Evolutionary conservation across 1,140 invertebrate genomes (phyloP), one percentile per base, ranked within the genome.

Genomic region (Neoseiulus cucumeris): DNA sequence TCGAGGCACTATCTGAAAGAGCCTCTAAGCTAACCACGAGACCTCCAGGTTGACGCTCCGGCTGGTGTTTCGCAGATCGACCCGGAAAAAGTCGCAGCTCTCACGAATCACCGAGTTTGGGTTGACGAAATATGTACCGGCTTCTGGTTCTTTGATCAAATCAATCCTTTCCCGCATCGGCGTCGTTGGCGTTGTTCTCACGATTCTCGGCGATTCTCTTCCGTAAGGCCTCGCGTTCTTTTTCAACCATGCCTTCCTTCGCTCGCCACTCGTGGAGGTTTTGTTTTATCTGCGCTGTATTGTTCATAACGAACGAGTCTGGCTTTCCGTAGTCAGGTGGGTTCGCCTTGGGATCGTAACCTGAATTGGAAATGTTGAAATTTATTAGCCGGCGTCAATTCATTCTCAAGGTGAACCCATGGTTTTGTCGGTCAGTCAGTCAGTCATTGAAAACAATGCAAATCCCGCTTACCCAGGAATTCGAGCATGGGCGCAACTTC

Each of bases 331-430:
- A 98, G 73, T 85, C 82, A 42, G 93, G 93, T 64, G 91, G 91
- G 81, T 94, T 94, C 70, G 85, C 86, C 73, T 86, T 84, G 29
- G 91, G 91, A 81, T 95, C 89, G 77, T 96, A 97, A 64, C 92
- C 51, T 59, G 22, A 25, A 59, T 29, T 6, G 28, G 28, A 22
- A 59, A 25, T 59, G 17, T 6, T 25, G 33, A 9, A 9, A 9
- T n/a, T n/a, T n/a, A n/a, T n/a, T n/a, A 39, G 33, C 9, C 9
- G 9, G 33, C 4, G 4, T 39, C 33, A 6, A 39, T 39, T 39
- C 33, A 39, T n/a, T n/a, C n/a, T n/a, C n/a, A n/a, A n/a, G n/a
- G n/a, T n/a, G n/a, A n/a, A n/a, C n/a, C n/a, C n/a, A n/a, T 44
- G 42, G n/a, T 44, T 44, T n/a, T 44, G 42, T 44, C 12, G 12